phyloP scores from a whole-genome alignment of 2,888 invertebrate species.

The Syritta pipiens region DNA sequence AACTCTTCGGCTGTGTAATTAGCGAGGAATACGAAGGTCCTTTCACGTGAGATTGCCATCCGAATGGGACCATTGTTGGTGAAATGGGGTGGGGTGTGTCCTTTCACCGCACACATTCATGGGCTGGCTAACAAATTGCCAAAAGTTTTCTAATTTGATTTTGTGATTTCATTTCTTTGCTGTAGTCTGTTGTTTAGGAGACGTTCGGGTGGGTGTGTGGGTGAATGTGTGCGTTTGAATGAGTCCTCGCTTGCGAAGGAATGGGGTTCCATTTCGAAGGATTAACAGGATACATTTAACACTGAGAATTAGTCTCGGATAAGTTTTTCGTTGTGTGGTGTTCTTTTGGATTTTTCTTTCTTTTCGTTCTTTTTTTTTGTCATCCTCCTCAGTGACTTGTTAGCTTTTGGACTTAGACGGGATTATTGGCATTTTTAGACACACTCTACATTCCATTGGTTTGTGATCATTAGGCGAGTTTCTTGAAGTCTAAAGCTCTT shows the following conservation, averaged over 20 bases:
- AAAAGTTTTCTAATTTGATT: constrained; percentile 70
- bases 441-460: constrained; percentile 1
- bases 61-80: constrained; percentile 6
- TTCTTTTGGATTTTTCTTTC: constrained; percentile 8
- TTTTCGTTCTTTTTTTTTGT: constrained; percentile 29
- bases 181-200: constrained; percentile 42
- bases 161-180: constrained; percentile 63
- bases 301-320: constrained; percentile 60
- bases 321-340: constrained; percentile 47
- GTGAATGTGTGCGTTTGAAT: background rate
- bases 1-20: too few species aligned
- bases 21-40: constrained; percentile 46
- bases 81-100: constrained; percentile 15
- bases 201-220: background rate
- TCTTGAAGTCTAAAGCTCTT: constrained; percentile 39
- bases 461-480: constrained; percentile 28
- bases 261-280: constrained; percentile 52
- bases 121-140: constrained; percentile 67
- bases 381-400: constrained; percentile 50
- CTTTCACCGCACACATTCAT: constrained; percentile 21
- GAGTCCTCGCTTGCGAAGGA: background rate
- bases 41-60: constrained; percentile 25
- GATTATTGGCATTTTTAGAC: constrained; percentile 52
- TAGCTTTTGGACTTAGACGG: constrained; percentile 55
- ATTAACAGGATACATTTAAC: constrained; percentile 67